These are phyloP conservation scores for Forbesichthys papilliferus DNA, from an alignment of 2,113 vertebrate genomes.

Conservation along the genomic window DNA sequence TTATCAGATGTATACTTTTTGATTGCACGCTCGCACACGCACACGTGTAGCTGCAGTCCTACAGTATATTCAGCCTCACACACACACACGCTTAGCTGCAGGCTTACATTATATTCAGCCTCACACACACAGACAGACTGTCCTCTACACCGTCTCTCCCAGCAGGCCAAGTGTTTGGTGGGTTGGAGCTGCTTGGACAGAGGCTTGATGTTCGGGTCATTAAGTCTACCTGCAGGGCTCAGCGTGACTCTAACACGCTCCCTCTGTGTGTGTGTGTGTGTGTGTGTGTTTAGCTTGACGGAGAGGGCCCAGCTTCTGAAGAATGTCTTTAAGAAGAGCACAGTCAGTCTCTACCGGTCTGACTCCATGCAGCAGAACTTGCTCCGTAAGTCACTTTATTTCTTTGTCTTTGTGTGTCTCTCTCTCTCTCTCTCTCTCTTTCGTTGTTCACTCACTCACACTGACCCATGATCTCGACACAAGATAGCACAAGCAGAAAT, in stretches of 20 bases:
- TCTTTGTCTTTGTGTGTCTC: background rate
- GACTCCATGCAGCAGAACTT: constrained; percentile 95
- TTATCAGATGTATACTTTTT: no score
- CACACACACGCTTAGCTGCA: background rate
- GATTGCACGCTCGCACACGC: background rate
- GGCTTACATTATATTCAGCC: background rate
- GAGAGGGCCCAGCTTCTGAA: constrained; percentile 96
- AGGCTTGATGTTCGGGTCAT: constrained; percentile 56
- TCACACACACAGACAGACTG: constrained; percentile 8
- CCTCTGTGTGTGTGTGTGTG: constrained; percentile 36
- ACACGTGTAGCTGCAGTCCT: background rate
- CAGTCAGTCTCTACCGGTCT: constrained; percentile 90
- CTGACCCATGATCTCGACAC: background rate
- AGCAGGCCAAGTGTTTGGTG: constrained; percentile 62
- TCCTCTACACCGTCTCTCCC: constrained; percentile 28
- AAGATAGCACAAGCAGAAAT: background rate
- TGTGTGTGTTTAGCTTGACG: constrained; percentile 79
- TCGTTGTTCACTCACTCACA: background rate
- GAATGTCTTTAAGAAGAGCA: constrained; percentile 99
- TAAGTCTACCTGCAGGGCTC: constrained; percentile 58
- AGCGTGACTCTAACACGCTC: constrained; percentile 47
- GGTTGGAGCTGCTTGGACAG: constrained; percentile 39
- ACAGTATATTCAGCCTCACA: background rate
- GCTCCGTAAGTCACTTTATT: constrained; percentile 86
- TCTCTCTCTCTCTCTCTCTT: background rate